Conservation (phyloP, 2,113 vertebrate species). For the Morone saxatilis region DNA sequence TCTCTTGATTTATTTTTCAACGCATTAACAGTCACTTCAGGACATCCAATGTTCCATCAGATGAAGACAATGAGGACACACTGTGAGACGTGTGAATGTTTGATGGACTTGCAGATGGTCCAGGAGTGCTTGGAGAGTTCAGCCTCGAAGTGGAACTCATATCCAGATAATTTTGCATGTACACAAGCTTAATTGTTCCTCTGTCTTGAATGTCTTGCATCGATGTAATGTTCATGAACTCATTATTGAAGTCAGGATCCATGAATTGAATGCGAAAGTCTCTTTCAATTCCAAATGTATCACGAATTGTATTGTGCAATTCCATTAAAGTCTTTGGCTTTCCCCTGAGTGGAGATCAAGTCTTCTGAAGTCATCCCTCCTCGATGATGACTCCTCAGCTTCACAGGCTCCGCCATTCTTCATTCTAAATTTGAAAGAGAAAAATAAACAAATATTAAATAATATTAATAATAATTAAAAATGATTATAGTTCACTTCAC, state of each 20-base stretch:
- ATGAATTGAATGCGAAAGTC: conserved; percentile 32
- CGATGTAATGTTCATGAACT: conserved; percentile 13
- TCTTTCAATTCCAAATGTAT: conserved; percentile 25
- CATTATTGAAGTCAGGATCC: conserved; percentile 33
- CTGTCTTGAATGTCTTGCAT: conserved; percentile 16
- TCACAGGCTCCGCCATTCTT: neutral
- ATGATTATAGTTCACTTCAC: too few species aligned
- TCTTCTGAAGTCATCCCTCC: neutral
- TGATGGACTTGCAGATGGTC: too few species aligned
- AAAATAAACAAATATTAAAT: too few species aligned
- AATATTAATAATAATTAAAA: too few species aligned
- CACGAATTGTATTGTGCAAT: neutral
- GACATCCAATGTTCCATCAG: neutral
- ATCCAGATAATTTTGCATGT: neutral
- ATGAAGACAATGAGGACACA: too few species aligned
- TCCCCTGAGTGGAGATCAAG: conserved; percentile 16
- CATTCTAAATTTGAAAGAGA: neutral
- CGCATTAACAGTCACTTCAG: conserved; percentile 2
- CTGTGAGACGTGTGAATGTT: too few species aligned
- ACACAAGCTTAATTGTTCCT: conserved; percentile 19
- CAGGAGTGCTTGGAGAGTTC: too few species aligned
- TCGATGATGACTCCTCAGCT: conserved; percentile 15
- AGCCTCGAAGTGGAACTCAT: too few species aligned
- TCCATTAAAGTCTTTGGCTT: neutral
- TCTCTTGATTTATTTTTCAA: neutral